These are phyloP conservation scores for Dasyornis broadbenti DNA, from an alignment of 2,113 vertebrate genomes.

Conservation along the genomic window DNA sequence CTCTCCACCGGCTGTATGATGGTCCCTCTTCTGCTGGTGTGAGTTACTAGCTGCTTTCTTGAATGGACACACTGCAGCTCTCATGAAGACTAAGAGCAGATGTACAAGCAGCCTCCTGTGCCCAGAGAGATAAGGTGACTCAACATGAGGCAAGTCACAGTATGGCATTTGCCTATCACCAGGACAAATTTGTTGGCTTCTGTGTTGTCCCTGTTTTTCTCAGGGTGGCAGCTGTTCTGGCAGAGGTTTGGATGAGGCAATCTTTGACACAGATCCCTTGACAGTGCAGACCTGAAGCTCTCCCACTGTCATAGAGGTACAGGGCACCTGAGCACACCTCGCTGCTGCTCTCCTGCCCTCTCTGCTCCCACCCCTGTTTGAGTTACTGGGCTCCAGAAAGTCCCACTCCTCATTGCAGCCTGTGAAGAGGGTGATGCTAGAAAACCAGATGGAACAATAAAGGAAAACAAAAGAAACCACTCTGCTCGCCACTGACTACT, in stretches of 20 bases:
- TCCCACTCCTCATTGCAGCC: background rate
- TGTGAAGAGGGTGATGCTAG: background rate
- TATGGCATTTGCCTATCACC: background rate
- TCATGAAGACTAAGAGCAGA: background rate
- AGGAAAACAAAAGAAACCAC: background rate
- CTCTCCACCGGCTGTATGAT: background rate
- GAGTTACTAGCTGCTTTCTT: background rate
- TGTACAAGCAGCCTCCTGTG: fast-evolving
- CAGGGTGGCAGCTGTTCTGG: background rate
- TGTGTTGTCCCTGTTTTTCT: background rate
- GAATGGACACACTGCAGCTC: background rate
- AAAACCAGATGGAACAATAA: background rate
- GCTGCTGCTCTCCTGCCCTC: background rate
- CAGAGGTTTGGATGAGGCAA: background rate
- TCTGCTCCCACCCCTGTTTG: background rate
- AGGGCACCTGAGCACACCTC: fast-evolving
- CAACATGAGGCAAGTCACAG: background rate
- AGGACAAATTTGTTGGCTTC: background rate
- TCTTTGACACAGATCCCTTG: background rate
- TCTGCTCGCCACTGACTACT: background rate
- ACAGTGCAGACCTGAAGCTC: fast-evolving
- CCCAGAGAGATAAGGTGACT: background rate
- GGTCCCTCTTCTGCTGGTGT: background rate
- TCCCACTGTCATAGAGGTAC: background rate
- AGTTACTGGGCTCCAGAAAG: background rate